Evolutionary conservation across 2,888 invertebrate genomes (phyloP), one percentile per base, ranked within the genome.

Genomic region (Smittia sp.): DNA sequence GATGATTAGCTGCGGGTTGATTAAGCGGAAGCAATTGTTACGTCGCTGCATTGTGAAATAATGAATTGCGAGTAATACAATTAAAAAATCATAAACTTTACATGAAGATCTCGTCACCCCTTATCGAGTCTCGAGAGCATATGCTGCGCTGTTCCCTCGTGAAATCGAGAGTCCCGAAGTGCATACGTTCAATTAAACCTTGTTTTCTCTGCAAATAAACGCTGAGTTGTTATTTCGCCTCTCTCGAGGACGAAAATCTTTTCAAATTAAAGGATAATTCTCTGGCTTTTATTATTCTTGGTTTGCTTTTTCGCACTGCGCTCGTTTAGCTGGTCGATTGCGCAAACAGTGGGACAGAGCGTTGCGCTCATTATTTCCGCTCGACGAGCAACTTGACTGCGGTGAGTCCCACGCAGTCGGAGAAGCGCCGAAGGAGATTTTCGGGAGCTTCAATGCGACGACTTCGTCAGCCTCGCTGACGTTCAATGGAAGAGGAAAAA

Each of bases 161-260:
- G 20, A 15, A 72, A 58, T 27, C 58, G 25, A 41, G 25, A 11
- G 11, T 41, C 63, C 46, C 73, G 39, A 73, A 65, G 63, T 73
- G 65, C 73, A 73, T 73, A 65, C 73, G 73, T 73, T 73, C 73
- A 73, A 73, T 73, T 73, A 73, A 73, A 73, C 24, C 32, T 63
- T 73, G 73, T 73, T 73, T 73, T 63, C 65, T 46, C 20, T 41
- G 25, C 72, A 72, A 72, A 72, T 72, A 72, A 39, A 38, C 20
- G 52, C 20, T 11, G 20, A 25, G 25, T 72, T 72, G 72, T 72
- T 72, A 72, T 72, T 62, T 54, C 62, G 27, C 22, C 25, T 72
- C 27, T 27, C 15, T 63, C 15, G 25, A n/a, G 20, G 54, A 18
- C n/a, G 39, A 20, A 54, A 72, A 62, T 72, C 62, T 72, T 32